Conservation (phyloP, 2,113 vertebrate genomes). For the Orcinus orca region DNA sequence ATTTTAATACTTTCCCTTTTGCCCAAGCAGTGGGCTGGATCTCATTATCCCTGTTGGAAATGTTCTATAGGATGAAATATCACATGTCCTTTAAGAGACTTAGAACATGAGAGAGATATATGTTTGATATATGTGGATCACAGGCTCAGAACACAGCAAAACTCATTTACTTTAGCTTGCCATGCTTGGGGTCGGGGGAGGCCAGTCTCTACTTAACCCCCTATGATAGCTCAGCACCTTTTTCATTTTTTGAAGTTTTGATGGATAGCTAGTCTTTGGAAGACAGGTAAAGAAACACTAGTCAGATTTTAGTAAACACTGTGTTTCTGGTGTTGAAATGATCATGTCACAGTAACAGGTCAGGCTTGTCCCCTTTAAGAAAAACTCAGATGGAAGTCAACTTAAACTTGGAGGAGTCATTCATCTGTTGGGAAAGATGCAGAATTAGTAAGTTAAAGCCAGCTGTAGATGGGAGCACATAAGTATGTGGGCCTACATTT, state of each 20-base stretch:
- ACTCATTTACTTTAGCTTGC: background rate
- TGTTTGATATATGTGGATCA: background rate
- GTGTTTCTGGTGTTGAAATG: background rate
- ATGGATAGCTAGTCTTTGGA: background rate
- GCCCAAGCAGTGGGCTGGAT: background rate
- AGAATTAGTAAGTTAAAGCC: slow-evolving; percentile 24
- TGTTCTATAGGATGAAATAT: background rate
- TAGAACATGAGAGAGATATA: background rate
- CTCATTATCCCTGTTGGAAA: background rate
- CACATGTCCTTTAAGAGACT: background rate
- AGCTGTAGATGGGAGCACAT: background rate
- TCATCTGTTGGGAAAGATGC: slow-evolving; percentile 24
- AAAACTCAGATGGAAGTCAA: background rate
- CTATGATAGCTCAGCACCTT: background rate
- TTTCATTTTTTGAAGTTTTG: background rate
- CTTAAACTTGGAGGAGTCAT: slow-evolving; percentile 18
- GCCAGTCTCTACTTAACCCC: background rate
- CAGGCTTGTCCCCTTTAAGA: slow-evolving; percentile 38
- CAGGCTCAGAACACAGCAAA: background rate
- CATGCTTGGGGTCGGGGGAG: background rate
- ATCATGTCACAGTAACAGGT: background rate
- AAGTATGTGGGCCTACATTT: slow-evolving; percentile 41
- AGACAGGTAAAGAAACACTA: background rate
- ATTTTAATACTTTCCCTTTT: background rate
- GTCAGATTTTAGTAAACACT: slow-evolving; percentile 11